Percentiles rank a stretch among this genome's conserved stretches.
Evolutionary conservation across 2,888 invertebrate species (phyloP).

Genomic region (Eristalinus sepulchralis): DNA sequence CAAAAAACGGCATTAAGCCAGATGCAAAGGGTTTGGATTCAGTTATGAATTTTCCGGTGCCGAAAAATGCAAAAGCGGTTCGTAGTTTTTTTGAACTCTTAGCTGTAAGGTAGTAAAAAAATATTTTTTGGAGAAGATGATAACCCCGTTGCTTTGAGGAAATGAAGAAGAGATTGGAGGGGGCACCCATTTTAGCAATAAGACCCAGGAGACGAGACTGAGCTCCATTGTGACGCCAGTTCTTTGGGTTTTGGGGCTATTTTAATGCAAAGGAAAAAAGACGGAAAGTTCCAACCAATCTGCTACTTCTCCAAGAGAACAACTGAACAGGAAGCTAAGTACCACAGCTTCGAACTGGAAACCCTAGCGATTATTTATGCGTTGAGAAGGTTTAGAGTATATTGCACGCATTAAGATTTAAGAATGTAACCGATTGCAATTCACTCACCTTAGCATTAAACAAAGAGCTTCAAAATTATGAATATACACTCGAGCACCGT

Average conservation of each 20-base stretch:
- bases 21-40: background rate
- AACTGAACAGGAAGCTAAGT: constrained; percentile 17
- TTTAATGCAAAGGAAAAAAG: constrained; percentile 11
- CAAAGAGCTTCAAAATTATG: constrained; percentile 71
- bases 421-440: constrained; percentile 40
- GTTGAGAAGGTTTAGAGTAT: constrained; percentile 72
- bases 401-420: constrained; percentile 68
- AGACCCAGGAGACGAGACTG: background rate
- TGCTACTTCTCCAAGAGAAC: constrained; percentile 43
- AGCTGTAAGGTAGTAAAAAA: constrained; percentile 31
- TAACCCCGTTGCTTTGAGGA: constrained; percentile 23
- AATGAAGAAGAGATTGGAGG: constrained; percentile 13
- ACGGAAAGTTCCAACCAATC: constrained; percentile 16
- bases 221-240: constrained; percentile 29
- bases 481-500: constrained; percentile 37
- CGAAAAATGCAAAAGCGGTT: background rate
- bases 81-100: constrained; percentile 3
- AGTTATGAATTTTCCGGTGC: background rate
- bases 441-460: constrained; percentile 46
- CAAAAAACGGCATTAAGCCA: background rate
- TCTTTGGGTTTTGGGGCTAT: constrained; percentile 20
- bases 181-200: constrained; percentile 22
- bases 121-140: constrained; percentile 8
- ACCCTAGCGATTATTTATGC: constrained; percentile 67
- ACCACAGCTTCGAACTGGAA: constrained; percentile 77